A percentile compares a stretch with the other conserved stretches of the same genome.
Evolutionary conservation across 2,113 vertebrate genomes (phyloP).

Genomic region (Hemibagrus wyckioides): DNA sequence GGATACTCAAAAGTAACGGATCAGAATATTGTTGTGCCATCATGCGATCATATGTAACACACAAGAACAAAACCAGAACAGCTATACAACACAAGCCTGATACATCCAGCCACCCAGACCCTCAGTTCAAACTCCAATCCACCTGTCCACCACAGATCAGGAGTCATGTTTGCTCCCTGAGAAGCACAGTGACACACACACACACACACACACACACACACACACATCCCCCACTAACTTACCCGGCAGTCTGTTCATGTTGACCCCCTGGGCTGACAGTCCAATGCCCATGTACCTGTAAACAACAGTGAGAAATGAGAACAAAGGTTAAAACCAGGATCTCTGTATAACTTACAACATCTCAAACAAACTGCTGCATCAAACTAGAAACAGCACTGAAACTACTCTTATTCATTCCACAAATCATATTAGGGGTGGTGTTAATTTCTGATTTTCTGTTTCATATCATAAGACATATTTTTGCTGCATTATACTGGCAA

Average conservation of each 20-base stretch:
- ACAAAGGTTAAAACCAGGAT: constrained; percentile 29
- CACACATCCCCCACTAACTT: constrained; percentile 67
- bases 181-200: not conserved
- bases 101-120: not conserved
- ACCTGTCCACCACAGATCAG: constrained; percentile 22
- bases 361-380: not conserved
- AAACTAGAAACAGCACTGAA: not conserved
- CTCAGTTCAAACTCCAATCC: constrained; percentile 11
- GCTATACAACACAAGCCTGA: not conserved
- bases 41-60: not conserved
- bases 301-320: constrained; percentile 58
- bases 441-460: too few species aligned
- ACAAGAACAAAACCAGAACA: not conserved
- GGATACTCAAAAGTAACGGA: not conserved
- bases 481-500: not conserved
- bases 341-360: not conserved
- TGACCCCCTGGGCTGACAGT: constrained; percentile 97
- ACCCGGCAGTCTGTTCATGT: constrained; percentile 99
- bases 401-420: too few species aligned
- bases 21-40: not conserved
- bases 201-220: not conserved
- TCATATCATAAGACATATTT: not conserved
- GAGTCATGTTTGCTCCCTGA: constrained; percentile 21
- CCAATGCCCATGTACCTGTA: constrained; percentile 99
- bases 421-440: not conserved